phyloP scores from a whole-genome alignment of 1,140 invertebrate genomes.

The Vanessa atalanta region DNA sequence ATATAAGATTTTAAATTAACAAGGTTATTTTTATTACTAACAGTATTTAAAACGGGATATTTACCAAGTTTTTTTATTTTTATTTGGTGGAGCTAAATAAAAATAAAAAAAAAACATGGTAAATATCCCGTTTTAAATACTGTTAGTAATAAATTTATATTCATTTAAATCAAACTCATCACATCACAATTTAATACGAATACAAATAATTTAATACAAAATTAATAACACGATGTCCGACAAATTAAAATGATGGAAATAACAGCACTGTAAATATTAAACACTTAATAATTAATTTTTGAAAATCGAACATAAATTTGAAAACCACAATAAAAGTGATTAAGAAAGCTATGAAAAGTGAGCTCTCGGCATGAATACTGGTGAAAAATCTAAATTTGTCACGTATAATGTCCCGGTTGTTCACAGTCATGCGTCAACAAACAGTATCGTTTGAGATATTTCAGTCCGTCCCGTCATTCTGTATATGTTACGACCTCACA shows the following conservation, averaged over 20 bases:
- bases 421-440: slow-evolving; percentile 60
- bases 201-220: too few relatives aligned
- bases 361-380: slow-evolving; percentile 27
- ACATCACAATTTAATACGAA: too few relatives aligned
- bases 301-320: slow-evolving; percentile 29
- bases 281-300: slow-evolving; percentile 25
- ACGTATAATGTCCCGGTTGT: slow-evolving; percentile 58
- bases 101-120: too few relatives aligned
- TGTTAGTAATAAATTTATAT: too few relatives aligned
- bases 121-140: too few relatives aligned
- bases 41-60: too few relatives aligned
- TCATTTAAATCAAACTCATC: too few relatives aligned
- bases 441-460: slow-evolving; percentile 71
- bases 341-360: slow-evolving; percentile 33
- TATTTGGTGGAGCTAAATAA: too few relatives aligned
- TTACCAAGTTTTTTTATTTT: too few relatives aligned
- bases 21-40: too few relatives aligned
- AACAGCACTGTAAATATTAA: neutral
- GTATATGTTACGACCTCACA: slow-evolving; percentile 69
- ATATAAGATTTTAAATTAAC: too few relatives aligned
- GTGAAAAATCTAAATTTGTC: slow-evolving; percentile 60
- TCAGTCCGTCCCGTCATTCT: slow-evolving; percentile 59
- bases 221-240: too few relatives aligned
- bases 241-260: neutral
- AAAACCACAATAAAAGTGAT: slow-evolving; percentile 33